Evolutionary conservation across 2,797 vertebrate species (phyloP).

Genomic region (Tokudaia muenninki): DNA sequence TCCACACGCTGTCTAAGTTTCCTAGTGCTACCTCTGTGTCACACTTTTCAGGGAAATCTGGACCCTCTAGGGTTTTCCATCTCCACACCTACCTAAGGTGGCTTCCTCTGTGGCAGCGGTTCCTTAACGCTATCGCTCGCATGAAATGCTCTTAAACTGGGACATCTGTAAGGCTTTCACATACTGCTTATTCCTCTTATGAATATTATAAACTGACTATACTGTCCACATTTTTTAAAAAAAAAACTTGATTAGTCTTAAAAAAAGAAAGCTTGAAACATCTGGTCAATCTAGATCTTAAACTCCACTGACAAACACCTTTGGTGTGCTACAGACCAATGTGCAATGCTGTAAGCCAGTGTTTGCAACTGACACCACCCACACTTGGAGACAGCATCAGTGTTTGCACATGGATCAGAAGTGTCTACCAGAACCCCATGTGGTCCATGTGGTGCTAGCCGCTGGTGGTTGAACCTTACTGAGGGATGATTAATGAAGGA

Average conservation of each 20-base stretch:
- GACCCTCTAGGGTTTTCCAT: neutral
- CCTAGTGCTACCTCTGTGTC: neutral
- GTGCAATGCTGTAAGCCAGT: neutral
- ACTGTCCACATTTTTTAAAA: neutral
- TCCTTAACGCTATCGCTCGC: neutral
- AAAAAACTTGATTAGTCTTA: neutral
- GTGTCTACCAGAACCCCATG: neutral
- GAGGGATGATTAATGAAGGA: neutral
- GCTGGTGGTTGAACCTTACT: neutral
- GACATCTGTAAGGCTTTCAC: neutral
- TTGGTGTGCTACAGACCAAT: neutral
- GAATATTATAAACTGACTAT: neutral
- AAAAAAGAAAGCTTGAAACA: neutral
- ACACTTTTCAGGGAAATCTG: neutral
- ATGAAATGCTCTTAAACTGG: neutral
- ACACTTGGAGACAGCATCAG: neutral
- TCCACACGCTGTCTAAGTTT: neutral
- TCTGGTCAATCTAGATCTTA: neutral
- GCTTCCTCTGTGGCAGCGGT: neutral
- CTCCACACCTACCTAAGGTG: neutral
- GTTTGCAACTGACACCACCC: neutral
- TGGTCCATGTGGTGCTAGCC: neutral
- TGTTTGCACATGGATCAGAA: neutral
- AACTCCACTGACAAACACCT: neutral
- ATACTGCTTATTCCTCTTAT: constrained; percentile 6